Conservation (phyloP, 53 echinoderm and acorn worm genomes). For the Henricia sp. region DNA sequence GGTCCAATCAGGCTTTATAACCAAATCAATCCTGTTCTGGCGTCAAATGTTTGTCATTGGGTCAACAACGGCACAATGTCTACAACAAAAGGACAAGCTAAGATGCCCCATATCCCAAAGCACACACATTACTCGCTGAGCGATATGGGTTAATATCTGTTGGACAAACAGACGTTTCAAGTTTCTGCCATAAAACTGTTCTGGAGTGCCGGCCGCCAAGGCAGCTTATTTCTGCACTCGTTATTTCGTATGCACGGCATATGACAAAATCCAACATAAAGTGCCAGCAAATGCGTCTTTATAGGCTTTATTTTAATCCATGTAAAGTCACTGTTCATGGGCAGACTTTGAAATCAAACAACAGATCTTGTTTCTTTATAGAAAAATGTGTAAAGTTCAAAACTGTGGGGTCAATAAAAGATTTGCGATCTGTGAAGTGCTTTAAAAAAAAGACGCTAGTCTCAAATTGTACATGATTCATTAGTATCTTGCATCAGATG, state of each 20-base stretch:
- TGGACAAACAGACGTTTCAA: conserved; percentile 8
- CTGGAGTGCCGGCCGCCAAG: no score
- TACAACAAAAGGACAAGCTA: neutral
- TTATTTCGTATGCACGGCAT: neutral
- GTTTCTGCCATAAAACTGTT: neutral
- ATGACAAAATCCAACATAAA: neutral
- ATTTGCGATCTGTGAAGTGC: no score
- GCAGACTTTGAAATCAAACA: no score
- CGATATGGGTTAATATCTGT: conserved; percentile 37
- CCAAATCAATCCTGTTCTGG: conserved; percentile 11
- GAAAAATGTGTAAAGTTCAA: no score
- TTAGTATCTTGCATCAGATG: no score
- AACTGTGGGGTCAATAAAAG: no score
- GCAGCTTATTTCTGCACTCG: no score
- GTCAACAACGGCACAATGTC: conserved; percentile 22
- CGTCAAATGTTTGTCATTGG: conserved; percentile 33
- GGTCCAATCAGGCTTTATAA: conserved; percentile 23
- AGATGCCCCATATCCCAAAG: neutral
- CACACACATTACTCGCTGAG: neutral
- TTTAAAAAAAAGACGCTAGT: no score
- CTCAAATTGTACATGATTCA: no score
- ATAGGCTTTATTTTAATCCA: no score
- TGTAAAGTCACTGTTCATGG: no score
- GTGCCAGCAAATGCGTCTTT: neutral
- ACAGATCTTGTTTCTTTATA: no score